Conservation (phyloP, 2,888 invertebrate species). For the Cenopis cana region DNA sequence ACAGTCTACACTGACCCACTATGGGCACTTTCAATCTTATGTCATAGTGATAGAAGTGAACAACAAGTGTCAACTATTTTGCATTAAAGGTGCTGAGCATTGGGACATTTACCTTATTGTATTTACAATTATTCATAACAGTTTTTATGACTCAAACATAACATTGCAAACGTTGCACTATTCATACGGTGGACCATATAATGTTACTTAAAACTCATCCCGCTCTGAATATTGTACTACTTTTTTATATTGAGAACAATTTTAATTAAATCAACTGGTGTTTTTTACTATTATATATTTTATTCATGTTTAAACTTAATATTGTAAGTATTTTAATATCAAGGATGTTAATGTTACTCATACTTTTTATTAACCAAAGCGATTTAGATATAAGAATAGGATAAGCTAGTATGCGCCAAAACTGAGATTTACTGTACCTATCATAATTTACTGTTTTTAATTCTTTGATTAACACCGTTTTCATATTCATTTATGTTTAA, state of each 20-base stretch:
- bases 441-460: conserved; percentile 44
- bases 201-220: no score
- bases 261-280: background rate
- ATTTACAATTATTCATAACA: background rate
- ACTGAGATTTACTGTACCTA: conserved; percentile 38
- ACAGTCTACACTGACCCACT: no score
- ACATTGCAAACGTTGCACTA: background rate
- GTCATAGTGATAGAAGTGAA: no score
- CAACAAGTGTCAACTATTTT: no score
- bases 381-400: conserved; percentile 15
- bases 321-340: no score
- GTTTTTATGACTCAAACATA: background rate
- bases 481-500: conserved; percentile 48
- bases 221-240: no score
- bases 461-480: conserved; percentile 1
- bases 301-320: background rate
- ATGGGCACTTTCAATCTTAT: no score
- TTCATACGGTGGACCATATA: background rate
- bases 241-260: background rate
- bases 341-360: background rate
- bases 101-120: no score
- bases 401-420: conserved; percentile 32
- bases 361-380: conserved; percentile 5
- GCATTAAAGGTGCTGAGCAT: no score
- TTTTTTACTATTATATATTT: background rate